Evolutionary conservation across 2,113 vertebrate genomes (phyloP), one percentile per base, ranked within the genome.

Genomic region (Oreochromis tanganicae): DNA sequence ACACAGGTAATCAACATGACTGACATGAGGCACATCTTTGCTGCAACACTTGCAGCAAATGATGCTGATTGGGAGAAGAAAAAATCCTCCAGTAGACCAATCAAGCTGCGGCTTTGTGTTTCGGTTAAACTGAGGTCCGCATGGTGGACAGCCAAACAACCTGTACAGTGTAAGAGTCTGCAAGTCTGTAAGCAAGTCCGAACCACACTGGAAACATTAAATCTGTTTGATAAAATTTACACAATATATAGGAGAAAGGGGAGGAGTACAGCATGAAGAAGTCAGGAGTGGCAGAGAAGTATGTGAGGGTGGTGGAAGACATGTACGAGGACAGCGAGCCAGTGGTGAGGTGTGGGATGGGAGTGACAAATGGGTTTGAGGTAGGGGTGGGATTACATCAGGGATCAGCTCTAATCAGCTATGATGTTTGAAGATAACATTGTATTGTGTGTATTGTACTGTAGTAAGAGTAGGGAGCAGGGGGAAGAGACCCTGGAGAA

Each of bases 101-200:
- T 17, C 41, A 75, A 75, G 21, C 66, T 0, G 21, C 1, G 38
- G 13, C 38, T 73, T 43, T 73, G 1, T 16, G 38, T 46, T 73
- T 43, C 0, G 0, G 38, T 43, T 73, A 29, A 75, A 73, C 12
- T 73, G 21, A 27, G 38, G 7, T 7, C 0, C 1, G 0, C 63
- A 41, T 66, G 34, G 61, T 0, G 2, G 63, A 41, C n/a, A 43
- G n/a, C 7, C n/a, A 71, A 43, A 73, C 41, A 29, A 27, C 21
- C 41, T 50, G 14, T 75, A 48, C 21, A 19, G 38, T 12, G 24
- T 2, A 75, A 5, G 24, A 29, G 16, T 2, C 9, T 12, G 43
- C 13, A 19, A 19, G 17, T 66, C 32, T 38, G 36, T 38, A 9
- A 9, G 36, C 9, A 10, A 38, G 36, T 56, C 54, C 32, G 27